Conservation (phyloP, 2,113 vertebrate genomes). For the Brienomyrus brachyistius region DNA sequence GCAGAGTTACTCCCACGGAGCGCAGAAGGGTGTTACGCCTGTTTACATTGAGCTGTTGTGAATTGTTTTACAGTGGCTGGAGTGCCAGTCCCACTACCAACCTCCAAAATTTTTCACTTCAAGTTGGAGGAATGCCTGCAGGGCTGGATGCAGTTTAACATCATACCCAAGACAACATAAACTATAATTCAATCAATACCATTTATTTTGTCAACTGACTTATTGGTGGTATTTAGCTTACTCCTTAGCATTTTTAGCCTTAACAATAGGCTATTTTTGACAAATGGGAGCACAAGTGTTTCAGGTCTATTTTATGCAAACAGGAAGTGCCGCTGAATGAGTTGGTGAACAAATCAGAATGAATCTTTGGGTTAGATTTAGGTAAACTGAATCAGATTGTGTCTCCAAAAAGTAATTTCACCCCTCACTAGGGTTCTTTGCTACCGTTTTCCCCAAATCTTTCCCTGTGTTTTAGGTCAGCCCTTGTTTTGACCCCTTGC, state of each 20-base stretch:
- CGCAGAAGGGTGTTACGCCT: no score
- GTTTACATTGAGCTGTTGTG: no score
- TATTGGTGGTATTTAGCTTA: neutral
- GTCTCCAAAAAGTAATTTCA: neutral
- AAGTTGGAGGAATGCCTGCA: no score
- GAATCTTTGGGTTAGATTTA: neutral
- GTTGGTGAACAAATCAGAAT: neutral
- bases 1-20: no score
- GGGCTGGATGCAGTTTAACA: no score
- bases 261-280: neutral
- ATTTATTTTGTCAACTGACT: neutral
- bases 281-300: neutral
- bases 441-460: neutral
- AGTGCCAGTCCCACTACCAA: no score
- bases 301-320: neutral
- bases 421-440: neutral
- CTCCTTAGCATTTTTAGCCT: neutral
- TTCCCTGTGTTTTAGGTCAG: neutral
- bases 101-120: no score
- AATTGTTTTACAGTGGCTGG: no score
- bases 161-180: no score
- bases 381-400: neutral
- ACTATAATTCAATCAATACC: neutral
- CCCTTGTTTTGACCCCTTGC: neutral
- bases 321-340: neutral